These are phyloP conservation scores for Camelus bactrianus DNA, from an alignment of 2,113 vertebrate species.

Conservation along the genomic window DNA sequence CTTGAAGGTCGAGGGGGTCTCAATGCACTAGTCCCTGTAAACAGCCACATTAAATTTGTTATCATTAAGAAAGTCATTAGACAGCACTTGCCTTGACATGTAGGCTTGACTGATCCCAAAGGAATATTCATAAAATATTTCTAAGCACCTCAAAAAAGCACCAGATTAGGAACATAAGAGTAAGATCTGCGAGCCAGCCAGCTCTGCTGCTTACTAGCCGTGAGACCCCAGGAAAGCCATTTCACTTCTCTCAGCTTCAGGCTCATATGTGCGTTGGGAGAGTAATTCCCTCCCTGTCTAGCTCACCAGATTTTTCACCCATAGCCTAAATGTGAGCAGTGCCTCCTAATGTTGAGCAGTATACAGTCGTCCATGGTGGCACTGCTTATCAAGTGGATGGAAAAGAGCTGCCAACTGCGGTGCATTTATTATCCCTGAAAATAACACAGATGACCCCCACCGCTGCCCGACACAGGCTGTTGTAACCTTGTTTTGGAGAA, in stretches of 20 bases:
- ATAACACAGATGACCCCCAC: not conserved
- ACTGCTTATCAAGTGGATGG: not conserved
- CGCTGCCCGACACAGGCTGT: not conserved
- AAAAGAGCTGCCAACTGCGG: not conserved
- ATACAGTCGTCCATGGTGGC: not conserved
- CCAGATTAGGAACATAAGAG: not conserved
- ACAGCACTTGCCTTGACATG: constrained; percentile 7
- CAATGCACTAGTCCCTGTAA: not conserved
- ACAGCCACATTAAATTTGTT: not conserved
- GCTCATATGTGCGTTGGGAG: not conserved
- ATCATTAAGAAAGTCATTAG: not conserved
- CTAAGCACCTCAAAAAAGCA: constrained; percentile 2
- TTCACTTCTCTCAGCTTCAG: not conserved
- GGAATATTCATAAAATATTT: not conserved
- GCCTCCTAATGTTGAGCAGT: not conserved
- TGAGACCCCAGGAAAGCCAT: not conserved
- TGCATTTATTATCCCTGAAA: not conserved
- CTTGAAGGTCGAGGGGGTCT: not conserved
- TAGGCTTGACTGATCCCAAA: not conserved
- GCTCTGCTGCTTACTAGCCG: not conserved
- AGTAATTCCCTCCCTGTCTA: not conserved
- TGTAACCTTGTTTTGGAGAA: too few species aligned
- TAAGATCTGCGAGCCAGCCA: not conserved
- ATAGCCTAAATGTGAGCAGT: not conserved
- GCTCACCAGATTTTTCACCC: not conserved